Evolutionary conservation across 2,113 vertebrate species (phyloP), one percentile per base, ranked within the genome.

Genomic region (Paratilapia polleni): DNA sequence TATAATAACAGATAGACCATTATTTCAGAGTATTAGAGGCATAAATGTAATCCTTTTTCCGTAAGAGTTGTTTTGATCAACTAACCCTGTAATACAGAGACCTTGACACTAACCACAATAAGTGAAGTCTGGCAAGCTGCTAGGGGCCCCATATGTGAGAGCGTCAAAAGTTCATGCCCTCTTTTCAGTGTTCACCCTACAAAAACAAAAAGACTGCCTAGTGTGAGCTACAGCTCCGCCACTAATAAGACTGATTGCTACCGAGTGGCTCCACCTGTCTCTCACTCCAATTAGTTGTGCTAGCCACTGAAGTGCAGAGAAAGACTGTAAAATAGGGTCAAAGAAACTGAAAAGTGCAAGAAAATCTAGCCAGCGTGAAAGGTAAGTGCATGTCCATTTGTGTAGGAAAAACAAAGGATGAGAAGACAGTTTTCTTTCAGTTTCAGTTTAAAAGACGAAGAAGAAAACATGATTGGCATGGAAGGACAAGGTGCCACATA

Each of bases 241-340:
- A 94, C 96, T 96, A 97, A 97, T 94, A 96, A 96, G 96, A 95
- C 96, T 95, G 97, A 97, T 96, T 94, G 96, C 95, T 95, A 92
- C 88, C 94, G 94, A 96, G 95, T 83, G 93, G 95, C 88, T 78
- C 95, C 97, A 96, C 96, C 97, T 97, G 96, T 94, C 95, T 95
- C 95, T 62, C 81, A 94, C 93, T 92, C 95, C 94, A 96, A 97
- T 97, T 98, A 97, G 97, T 96, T 95, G 94, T 94, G 89, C 87
- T 34, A 88, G 88, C 93, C 94, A 94, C 90, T 26, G 73, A 96
- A 96, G 95, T 96, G 95, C 84, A 66, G 80, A 66, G 74, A 78
- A 61, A 68, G 59, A 70, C 34, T 57, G 57, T 24, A 83, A 70
- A 31, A 61, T 1, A 22, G 76, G 78, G 79, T 81, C 66, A 74